Conservation (phyloP, 2,888 invertebrate genomes). For the Xestobium rufovillosum region DNA sequence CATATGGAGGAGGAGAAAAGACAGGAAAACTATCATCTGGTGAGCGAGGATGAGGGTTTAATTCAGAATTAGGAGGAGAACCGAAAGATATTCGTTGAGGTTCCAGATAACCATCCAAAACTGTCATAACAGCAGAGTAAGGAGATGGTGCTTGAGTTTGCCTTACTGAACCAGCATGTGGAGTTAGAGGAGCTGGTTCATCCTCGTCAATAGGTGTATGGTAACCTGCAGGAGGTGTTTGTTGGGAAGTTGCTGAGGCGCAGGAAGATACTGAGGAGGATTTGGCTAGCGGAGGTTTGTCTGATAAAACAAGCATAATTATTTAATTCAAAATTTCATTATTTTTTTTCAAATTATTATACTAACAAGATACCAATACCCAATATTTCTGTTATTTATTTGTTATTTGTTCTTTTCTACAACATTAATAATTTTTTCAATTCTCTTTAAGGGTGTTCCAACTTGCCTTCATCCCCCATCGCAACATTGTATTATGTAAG, state of each 20-base stretch:
- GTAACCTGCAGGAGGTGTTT: constrained; percentile 61
- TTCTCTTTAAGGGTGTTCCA: too few relatives aligned
- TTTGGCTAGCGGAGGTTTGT: constrained; percentile 47
- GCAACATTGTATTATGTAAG: too few relatives aligned
- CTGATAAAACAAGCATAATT: too few relatives aligned
- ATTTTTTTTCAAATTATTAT: too few relatives aligned
- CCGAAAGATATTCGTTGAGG: constrained; percentile 75
- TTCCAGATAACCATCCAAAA: constrained; percentile 79
- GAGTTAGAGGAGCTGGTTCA: constrained; percentile 44
- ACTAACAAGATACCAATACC: too few relatives aligned
- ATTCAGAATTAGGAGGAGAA: constrained; percentile 68
- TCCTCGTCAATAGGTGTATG: constrained; percentile 67
- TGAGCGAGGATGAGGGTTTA: constrained; percentile 57
- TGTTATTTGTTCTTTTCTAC: too few relatives aligned
- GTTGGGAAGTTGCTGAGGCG: constrained; percentile 53
- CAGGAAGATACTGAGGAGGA: constrained; percentile 54
- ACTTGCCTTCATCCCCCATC: too few relatives aligned
- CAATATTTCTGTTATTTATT: too few relatives aligned
- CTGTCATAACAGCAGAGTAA: constrained; percentile 76
- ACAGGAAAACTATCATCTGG: constrained; percentile 81
- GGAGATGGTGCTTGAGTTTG: constrained; percentile 57
- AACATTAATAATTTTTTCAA: too few relatives aligned
- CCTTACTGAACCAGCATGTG: constrained; percentile 48
- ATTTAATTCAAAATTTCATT: too few relatives aligned
- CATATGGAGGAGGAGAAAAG: constrained; percentile 73